Conservation (phyloP, 2,797 vertebrate genomes). For the Chelon labrosus region DNA sequence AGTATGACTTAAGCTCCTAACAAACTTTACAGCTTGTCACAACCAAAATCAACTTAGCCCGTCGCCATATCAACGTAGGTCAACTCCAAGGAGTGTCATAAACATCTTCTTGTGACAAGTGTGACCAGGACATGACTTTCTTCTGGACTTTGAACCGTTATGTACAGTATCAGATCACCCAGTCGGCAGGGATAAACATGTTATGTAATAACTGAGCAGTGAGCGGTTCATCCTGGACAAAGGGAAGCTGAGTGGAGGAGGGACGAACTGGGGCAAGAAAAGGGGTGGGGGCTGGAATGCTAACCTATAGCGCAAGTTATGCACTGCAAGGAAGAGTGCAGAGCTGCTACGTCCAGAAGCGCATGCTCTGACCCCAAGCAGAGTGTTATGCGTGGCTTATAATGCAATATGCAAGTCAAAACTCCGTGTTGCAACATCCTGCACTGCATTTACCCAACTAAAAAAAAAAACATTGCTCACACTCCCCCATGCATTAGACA, state of each 20-base stretch:
- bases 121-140: conserved; percentile 17
- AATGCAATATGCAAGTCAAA: conserved; percentile 6
- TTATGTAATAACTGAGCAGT: conserved; percentile 74
- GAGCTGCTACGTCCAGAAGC: conserved; percentile 7
- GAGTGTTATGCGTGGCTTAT: neutral
- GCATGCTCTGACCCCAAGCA: neutral
- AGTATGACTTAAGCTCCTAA: neutral
- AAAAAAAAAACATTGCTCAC: neutral
- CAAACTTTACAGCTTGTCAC: conserved; percentile 3
- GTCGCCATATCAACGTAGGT: conserved; percentile 2
- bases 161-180: conserved; percentile 36
- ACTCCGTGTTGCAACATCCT: conserved; percentile 14
- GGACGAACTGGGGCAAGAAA: conserved; percentile 23
- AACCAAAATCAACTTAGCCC: neutral
- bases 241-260: conserved; percentile 40
- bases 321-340: conserved; percentile 6
- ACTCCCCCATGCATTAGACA: conserved; percentile 1
- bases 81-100: conserved; percentile 14
- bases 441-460: neutral
- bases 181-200: conserved; percentile 72
- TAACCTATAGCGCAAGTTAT: conserved; percentile 24
- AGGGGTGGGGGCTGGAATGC: conserved; percentile 50
- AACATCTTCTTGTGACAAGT: conserved; percentile 34
- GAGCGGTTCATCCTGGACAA: conserved; percentile 69
- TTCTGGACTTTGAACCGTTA: conserved; percentile 65